These are phyloP conservation scores for Drosophila gunungcola DNA, from an alignment of 1,140 invertebrate genomes.

Conservation along the genomic window DNA sequence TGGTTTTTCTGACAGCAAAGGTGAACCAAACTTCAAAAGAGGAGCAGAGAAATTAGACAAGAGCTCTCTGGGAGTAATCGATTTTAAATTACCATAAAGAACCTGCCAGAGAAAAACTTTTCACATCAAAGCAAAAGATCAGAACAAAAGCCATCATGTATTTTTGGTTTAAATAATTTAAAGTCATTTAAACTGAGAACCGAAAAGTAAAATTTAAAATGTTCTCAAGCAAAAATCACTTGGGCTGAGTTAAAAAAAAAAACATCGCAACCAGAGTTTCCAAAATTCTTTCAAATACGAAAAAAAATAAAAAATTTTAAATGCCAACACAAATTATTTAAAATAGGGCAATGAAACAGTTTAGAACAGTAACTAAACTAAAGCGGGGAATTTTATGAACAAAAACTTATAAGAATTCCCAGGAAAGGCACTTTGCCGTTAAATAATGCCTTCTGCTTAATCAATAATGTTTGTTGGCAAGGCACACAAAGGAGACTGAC, in stretches of 20 bases:
- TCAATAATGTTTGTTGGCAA: slow-evolving; percentile 26
- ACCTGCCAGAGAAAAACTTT: slow-evolving; percentile 27
- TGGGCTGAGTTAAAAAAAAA: slow-evolving; percentile 19
- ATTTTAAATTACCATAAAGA: slow-evolving; percentile 54
- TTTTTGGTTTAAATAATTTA: slow-evolving; percentile 20
- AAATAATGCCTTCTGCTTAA: slow-evolving; percentile 20
- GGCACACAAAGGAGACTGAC: slow-evolving; percentile 12
- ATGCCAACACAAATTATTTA: too few relatives aligned
- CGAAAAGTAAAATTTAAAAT: slow-evolving; percentile 6
- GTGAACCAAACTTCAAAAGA: slow-evolving; percentile 42
- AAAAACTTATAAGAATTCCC: too few relatives aligned
- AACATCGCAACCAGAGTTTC: neutral
- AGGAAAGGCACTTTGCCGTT: slow-evolving; percentile 18
- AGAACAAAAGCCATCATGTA: neutral
- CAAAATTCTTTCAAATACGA: neutral
- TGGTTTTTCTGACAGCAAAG: slow-evolving; percentile 23
- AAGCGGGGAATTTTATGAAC: too few relatives aligned
- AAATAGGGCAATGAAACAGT: too few relatives aligned
- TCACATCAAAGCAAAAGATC: slow-evolving; percentile 26
- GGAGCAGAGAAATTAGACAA: slow-evolving; percentile 44
- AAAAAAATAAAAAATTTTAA: too few relatives aligned
- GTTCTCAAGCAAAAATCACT: slow-evolving; percentile 51
- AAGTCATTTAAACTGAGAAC: slow-evolving; percentile 8
- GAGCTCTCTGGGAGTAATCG: slow-evolving; percentile 38
- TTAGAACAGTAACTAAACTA: too few relatives aligned